Percentiles rank a stretch among this genome's conserved stretches.
Evolutionary conservation across 30 jellyfish, hydroid and myxozoan species (phyloP).

Genomic region (Turritopsis rubra): DNA sequence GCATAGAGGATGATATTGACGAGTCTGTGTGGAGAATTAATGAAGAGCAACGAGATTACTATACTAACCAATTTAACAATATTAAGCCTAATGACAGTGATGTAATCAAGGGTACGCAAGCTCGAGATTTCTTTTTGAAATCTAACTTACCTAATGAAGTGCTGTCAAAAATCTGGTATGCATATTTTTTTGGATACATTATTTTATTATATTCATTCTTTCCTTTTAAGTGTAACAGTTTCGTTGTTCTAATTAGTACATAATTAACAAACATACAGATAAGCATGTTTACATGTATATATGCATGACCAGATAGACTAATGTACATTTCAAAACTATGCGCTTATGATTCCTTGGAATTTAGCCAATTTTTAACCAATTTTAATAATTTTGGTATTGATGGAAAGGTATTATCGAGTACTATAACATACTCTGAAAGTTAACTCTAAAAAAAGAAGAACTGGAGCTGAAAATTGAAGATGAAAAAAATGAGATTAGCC

Average conservation of each 20-base stretch:
- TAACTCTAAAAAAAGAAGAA: no score
- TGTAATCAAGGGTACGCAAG: conserved; percentile 85
- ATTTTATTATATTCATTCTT: no score
- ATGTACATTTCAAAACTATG: no score
- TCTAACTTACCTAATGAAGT: conserved; percentile 84
- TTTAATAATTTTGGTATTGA: no score
- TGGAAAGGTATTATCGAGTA: no score
- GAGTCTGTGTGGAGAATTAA: conserved; percentile 70
- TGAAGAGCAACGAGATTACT: conserved; percentile 76
- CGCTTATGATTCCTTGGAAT: no score
- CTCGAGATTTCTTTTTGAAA: conserved; percentile 88
- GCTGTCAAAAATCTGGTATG: conserved; percentile 86
- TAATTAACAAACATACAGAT: not conserved
- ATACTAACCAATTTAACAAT: conserved; percentile 71
- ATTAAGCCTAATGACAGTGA: conserved; percentile 74
- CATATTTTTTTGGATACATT: no score
- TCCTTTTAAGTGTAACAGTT: not conserved
- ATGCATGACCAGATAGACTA: no score
- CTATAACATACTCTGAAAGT: no score
- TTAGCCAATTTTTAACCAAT: no score
- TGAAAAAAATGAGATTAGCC: no score
- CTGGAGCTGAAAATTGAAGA: no score
- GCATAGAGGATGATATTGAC: conserved; percentile 62
- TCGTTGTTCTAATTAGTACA: not conserved
- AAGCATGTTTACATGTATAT: not conserved